phyloP scores from a whole-genome alignment of 2,113 vertebrate genomes.

The Eurypyga helias region DNA sequence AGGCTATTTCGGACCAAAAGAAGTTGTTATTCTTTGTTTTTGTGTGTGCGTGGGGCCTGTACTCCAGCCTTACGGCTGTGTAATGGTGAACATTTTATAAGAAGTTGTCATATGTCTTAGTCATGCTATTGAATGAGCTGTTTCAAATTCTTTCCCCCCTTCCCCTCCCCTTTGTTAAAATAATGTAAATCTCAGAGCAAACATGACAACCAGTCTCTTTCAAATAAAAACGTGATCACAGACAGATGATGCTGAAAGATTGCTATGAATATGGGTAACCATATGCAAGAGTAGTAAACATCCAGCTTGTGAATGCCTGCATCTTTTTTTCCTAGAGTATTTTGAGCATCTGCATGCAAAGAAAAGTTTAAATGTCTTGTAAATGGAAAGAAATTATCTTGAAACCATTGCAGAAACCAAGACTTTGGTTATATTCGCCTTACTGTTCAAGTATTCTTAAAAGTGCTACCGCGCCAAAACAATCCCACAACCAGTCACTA shows the following conservation, averaged over 20 bases:
- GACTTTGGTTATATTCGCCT: not conserved
- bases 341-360: not conserved
- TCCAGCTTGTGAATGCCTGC: not conserved
- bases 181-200: slow-evolving; percentile 60
- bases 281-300: not conserved
- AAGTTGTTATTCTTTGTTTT: not conserved
- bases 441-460: not conserved
- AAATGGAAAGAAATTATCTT: not conserved
- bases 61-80: not conserved
- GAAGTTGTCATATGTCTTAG: slow-evolving; percentile 29
- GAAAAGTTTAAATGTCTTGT: not conserved
- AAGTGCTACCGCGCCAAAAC: not conserved
- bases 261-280: not conserved
- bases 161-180: slow-evolving; percentile 39
- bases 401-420: not conserved
- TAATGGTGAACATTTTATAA: not conserved
- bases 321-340: not conserved
- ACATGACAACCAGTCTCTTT: slow-evolving; percentile 14
- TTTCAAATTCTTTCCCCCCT: slow-evolving; percentile 8
- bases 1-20: not conserved
- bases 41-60: not conserved
- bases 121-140: slow-evolving; percentile 46
- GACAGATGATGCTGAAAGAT: not conserved
- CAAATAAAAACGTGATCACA: slow-evolving; percentile 48
- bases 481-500: not conserved